These are phyloP conservation scores for Coremacera marginata DNA, from an alignment of 2,888 invertebrate species.

Conservation along the genomic window DNA sequence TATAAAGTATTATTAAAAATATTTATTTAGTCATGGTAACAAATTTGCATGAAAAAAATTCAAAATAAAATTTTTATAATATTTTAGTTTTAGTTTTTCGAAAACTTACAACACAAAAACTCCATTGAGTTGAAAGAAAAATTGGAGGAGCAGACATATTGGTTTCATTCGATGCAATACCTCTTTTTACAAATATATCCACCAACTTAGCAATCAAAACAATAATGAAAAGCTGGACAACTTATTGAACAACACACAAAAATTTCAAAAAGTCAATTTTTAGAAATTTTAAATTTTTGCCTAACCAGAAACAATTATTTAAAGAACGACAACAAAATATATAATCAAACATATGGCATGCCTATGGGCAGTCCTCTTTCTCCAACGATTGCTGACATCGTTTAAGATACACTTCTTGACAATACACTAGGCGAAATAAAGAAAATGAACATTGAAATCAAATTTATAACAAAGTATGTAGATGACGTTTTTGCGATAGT, in stretches of 20 bases:
- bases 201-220: conserved; percentile 14
- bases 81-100: too few species aligned
- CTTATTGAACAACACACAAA: background rate
- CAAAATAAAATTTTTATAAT: too few species aligned
- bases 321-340: conserved; percentile 2
- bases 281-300: conserved; percentile 24
- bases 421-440: background rate
- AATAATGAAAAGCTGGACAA: conserved; percentile 19
- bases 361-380: conserved; percentile 27
- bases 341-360: conserved; percentile 9
- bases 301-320: conserved; percentile 17
- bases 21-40: too few species aligned
- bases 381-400: conserved; percentile 16
- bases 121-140: conserved; percentile 11
- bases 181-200: conserved; percentile 15
- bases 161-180: conserved; percentile 29
- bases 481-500: background rate
- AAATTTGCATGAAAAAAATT: too few species aligned
- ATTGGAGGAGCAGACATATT: background rate
- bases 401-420: conserved; percentile 12
- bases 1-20: too few species aligned
- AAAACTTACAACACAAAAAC: background rate
- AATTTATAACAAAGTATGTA: background rate
- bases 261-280: conserved; percentile 7
- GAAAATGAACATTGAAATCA: too few species aligned